A percentile compares a stretch with the other conserved stretches of the same genome.
These are phyloP conservation scores for Dipus sagitta DNA, from an alignment of 2,797 vertebrate species.

Conservation along the genomic window DNA sequence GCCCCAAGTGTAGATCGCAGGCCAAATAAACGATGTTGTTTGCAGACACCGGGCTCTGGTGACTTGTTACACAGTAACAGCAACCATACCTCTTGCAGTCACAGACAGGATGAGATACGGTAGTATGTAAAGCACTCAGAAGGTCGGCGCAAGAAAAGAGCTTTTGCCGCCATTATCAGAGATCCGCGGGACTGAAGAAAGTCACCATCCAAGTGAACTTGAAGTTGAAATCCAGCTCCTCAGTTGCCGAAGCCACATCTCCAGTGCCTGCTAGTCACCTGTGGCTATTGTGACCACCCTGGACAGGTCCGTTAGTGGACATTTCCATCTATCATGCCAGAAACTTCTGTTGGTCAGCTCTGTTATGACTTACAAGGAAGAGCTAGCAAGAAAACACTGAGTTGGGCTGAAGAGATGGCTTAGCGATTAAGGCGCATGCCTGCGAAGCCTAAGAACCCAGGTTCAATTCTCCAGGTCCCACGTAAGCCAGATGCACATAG, in stretches of 20 bases:
- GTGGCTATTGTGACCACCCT: neutral
- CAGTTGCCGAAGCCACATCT: neutral
- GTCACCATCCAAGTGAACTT: neutral
- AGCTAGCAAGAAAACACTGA: neutral
- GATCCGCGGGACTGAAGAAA: neutral
- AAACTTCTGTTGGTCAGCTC: neutral
- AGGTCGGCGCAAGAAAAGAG: neutral
- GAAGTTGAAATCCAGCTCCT: constrained; percentile 28
- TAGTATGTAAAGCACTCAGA: neutral
- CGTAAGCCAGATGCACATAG: no score
- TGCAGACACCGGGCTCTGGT: neutral
- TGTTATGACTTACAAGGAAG: neutral
- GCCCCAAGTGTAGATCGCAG: neutral
- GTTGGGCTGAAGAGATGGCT: no score
- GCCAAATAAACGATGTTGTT: neutral
- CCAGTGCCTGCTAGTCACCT: neutral
- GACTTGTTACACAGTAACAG: neutral
- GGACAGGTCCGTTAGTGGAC: constrained; percentile 6
- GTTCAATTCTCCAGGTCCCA: no score
- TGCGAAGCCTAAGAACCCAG: no score
- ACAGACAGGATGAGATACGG: neutral
- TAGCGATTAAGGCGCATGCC: no score
- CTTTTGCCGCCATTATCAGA: neutral
- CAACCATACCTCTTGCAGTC: neutral
- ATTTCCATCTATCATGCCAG: neutral